These are phyloP conservation scores for Eulemur coronatus DNA, from an alignment of 2,797 vertebrate genomes.

Conservation along the genomic window DNA sequence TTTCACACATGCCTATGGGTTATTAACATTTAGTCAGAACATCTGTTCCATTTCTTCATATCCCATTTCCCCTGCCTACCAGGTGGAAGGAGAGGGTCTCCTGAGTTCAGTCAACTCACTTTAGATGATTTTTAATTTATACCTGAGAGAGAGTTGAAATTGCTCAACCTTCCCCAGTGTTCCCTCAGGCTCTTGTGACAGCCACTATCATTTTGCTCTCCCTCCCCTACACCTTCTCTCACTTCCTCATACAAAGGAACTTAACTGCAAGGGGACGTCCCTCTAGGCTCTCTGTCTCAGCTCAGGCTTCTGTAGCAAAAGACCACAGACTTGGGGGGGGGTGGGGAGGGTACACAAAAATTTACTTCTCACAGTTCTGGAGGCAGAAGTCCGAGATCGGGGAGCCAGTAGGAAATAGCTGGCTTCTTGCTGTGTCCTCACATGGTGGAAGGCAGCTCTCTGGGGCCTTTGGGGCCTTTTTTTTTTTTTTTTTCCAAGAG, in stretches of 20 bases:
- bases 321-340: not conserved
- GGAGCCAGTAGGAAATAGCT: not conserved
- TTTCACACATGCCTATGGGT: not conserved
- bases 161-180: not conserved
- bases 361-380: not conserved
- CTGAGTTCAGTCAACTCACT: not conserved
- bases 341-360: not conserved
- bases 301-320: not conserved
- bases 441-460: not conserved
- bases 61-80: not conserved
- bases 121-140: slow-evolving; percentile 13
- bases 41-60: not conserved
- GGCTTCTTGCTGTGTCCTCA: not conserved
- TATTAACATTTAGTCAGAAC: not conserved
- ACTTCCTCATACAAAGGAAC: not conserved
- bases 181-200: not conserved
- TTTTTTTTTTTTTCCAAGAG: not conserved
- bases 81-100: not conserved
- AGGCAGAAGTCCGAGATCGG: not conserved
- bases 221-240: no score
- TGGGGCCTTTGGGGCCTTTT: no score
- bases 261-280: not conserved
- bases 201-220: not conserved
- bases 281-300: not conserved
- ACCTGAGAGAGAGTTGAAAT: slow-evolving; percentile 34